Percentiles rank a stretch among this genome's conserved stretches.
Evolutionary conservation across 2,797 vertebrate genomes (phyloP).

Genomic region (Malurus leucopterus): DNA sequence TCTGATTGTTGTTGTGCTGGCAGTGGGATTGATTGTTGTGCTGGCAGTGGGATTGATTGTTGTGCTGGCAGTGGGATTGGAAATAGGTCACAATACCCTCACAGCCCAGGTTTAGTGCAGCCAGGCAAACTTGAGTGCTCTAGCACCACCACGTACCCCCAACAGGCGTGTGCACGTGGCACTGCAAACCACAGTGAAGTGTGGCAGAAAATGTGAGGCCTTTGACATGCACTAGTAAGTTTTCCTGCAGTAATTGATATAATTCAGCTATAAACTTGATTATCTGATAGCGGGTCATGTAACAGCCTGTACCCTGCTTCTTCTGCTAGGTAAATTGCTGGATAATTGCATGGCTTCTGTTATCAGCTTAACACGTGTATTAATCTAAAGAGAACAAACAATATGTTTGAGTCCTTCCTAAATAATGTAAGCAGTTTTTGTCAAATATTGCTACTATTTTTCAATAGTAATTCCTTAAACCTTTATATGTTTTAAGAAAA

Average conservation of each 20-base stretch:
- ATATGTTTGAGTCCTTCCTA: not conserved
- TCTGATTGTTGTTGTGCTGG: not conserved
- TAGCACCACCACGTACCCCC: not conserved
- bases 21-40: not conserved
- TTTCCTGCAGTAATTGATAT: not conserved
- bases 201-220: not conserved
- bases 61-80: not conserved
- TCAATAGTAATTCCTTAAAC: not conserved
- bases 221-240: not conserved
- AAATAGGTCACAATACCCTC: not conserved
- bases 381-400: not conserved
- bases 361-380: not conserved
- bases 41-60: not conserved
- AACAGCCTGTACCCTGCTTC: not conserved
- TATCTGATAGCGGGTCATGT: not conserved
- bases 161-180: fast-evolving
- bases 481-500: not conserved
- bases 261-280: not conserved
- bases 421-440: not conserved
- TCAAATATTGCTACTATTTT: not conserved
- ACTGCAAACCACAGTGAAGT: not conserved
- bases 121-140: not conserved
- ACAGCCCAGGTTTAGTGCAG: not conserved
- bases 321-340: not conserved
- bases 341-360: not conserved